These are phyloP conservation scores for Marronus borbonicus DNA, from an alignment of 2,888 invertebrate species.

Conservation along the genomic window DNA sequence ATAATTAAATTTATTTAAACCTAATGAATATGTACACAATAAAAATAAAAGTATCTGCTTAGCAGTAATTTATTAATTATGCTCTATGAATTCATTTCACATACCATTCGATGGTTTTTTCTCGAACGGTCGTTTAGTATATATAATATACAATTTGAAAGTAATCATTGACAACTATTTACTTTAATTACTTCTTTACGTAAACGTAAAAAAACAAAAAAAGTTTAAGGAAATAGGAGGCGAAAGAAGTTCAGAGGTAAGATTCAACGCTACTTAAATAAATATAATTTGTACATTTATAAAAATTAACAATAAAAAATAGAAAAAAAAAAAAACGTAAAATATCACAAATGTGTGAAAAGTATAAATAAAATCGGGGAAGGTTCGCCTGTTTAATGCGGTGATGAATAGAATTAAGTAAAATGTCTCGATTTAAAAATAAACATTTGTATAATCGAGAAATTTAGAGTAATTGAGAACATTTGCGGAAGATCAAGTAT, in stretches of 20 bases:
- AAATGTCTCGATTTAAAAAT: too few species aligned
- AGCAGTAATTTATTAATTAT: slow-evolving; percentile 62
- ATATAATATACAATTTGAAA: slow-evolving; percentile 53
- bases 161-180: slow-evolving; percentile 49
- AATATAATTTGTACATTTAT: slow-evolving; percentile 52
- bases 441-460: too few species aligned
- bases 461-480: too few species aligned
- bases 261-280: slow-evolving; percentile 51
- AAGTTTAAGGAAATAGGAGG: slow-evolving; percentile 3
- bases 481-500: too few species aligned
- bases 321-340: slow-evolving; percentile 38
- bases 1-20: slow-evolving; percentile 67
- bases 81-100: slow-evolving; percentile 52
- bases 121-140: slow-evolving; percentile 47
- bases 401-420: background rate
- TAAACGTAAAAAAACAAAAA: slow-evolving; percentile 39
- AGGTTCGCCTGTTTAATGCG: background rate
- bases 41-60: slow-evolving; percentile 69
- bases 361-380: slow-evolving; percentile 46
- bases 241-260: slow-evolving; percentile 27
- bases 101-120: slow-evolving; percentile 41
- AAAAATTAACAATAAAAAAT: slow-evolving; percentile 48
- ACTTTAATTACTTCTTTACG: slow-evolving; percentile 52
- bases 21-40: slow-evolving; percentile 70
- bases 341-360: slow-evolving; percentile 51